phyloP scores from a whole-genome alignment of 2,888 invertebrate species.

The Kuschelorhynchus macadamiae region DNA sequence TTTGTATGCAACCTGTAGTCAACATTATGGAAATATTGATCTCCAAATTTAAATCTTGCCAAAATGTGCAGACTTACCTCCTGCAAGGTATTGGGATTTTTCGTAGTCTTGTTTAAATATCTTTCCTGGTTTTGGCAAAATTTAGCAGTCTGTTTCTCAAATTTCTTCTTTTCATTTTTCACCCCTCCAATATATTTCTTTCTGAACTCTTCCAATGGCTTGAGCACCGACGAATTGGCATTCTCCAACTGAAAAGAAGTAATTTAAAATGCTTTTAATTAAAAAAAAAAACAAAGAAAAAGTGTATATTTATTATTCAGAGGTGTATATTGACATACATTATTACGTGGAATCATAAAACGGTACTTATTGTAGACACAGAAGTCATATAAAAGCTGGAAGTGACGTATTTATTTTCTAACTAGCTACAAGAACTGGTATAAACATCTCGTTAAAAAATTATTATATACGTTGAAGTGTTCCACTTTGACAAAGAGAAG shows the following conservation, averaged over 20 bases:
- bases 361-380: neutral
- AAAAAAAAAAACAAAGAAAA: neutral
- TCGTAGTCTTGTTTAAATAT: slow-evolving; percentile 92
- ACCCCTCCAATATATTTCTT: slow-evolving; percentile 96
- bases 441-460: too few species aligned
- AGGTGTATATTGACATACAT: too few species aligned
- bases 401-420: too few species aligned
- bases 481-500: too few species aligned
- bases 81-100: slow-evolving; percentile 90
- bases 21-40: too few species aligned
- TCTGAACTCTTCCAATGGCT: slow-evolving; percentile 93
- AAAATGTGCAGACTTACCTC: slow-evolving; percentile 87
- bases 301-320: too few species aligned
- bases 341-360: neutral
- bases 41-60: too few species aligned
- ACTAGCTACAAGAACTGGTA: too few species aligned
- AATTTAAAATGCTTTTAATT: neutral
- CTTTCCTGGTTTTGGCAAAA: slow-evolving; percentile 97
- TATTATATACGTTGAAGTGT: too few species aligned
- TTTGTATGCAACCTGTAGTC: too few species aligned
- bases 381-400: neutral
- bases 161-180: slow-evolving; percentile 97
- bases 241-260: slow-evolving; percentile 84
- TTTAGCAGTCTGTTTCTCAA: slow-evolving; percentile 97
- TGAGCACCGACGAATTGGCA: slow-evolving; percentile 93